Evolutionary conservation across 2,797 vertebrate species (phyloP), one percentile per base, ranked within the genome.

Genomic region (Sternotherus odoratus): DNA sequence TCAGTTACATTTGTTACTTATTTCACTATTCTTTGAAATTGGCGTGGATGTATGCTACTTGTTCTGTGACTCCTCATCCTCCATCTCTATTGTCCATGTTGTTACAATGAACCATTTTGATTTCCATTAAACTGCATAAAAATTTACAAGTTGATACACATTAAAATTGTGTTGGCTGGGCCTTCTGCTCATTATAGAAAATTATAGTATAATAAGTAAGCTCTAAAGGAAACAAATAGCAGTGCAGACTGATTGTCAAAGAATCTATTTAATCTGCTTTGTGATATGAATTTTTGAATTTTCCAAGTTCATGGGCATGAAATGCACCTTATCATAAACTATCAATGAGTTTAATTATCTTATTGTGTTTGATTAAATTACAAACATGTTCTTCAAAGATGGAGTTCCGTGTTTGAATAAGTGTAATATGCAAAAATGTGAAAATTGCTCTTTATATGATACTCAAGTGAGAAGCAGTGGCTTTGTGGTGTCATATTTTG

Each of bases 401-500:
- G 33, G 77, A 87, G 54, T 79, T 91, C 89, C 87, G 51, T 81
- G 39, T 94, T 82, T 91, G 90, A 93, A 95, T 91, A 80, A 83
- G 89, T 79, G 82, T 60, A 92, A 96, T 85, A 95, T 84, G 91
- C 79, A 94, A 69, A 93, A 93, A 91, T 83, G 83, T 91, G 90
- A 48, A 82, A 96, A 93, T 85, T 85, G 82, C 48, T 89, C 36
- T 30, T 91, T 57, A 79, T 94, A 77, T 78, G 82, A 43, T 77
- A 83, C 87, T 90, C 91, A 66, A 94, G 88, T 95, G 96, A 83
- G 79, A 91, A 95, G 81, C 1, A 0, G 82, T 56, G 74, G 82
- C 89, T 93, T 95, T 94, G 74, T 77, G 81, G 92, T 95, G 90
- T 95, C 95, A 90, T 92, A 89, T 95, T 97, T 96, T 91, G 83